Evolutionary conservation across 2,797 vertebrate genomes (phyloP), one percentile per base, ranked within the genome.

Genomic region (Syndactyla subalaris): DNA sequence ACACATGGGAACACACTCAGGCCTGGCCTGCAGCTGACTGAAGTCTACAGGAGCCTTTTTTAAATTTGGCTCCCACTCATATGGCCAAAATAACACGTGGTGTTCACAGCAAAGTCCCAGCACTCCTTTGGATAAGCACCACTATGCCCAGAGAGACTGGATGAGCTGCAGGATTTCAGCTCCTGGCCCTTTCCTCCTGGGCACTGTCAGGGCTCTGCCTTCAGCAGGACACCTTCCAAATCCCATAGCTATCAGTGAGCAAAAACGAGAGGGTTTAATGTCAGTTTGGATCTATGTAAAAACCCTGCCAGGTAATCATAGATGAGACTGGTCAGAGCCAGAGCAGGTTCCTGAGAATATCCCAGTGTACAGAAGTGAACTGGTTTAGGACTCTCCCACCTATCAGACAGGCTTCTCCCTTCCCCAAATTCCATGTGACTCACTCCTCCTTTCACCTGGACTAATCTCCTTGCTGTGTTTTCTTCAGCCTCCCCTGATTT

Each of bases 51-150:
- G 12, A 85, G 11, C 10, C 76, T 78, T 48, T 84, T 38, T 21
- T 34, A 46, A 38, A 24, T 46, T 27, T 34, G 48, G 8, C n/a
- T 55, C 12, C 61, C 5, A 0, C 52, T 82, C 26, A 7, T 14
- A 16, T 0, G 0, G 32, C 36, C 62, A 51, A 59, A 54, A 43
- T 20, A 52, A 23, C 43, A 29, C 0, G 5, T 18, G 54, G 26
- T 14, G 58, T 5, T 30, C 2, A 0, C 3, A 51, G 52, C 8
- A 8, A 49, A 59, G n/a, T 14, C 59, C 36, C 32, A n/a, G 71
- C 41, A 13, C 46, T 71, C 48, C 49, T 81, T 75, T 65, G 45
- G 77, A 72, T 9, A 58, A 79, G 36, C 30, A 66, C 39, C 48
- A 15, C 62, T 43, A n/a, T 1, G 2, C 65, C 65, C 24, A 30